Percentiles rank a stretch among this genome's conserved stretches.
These are phyloP conservation scores for Spodoptera frugiperda DNA, from an alignment of 1,140 invertebrate species.

Conservation along the genomic window DNA sequence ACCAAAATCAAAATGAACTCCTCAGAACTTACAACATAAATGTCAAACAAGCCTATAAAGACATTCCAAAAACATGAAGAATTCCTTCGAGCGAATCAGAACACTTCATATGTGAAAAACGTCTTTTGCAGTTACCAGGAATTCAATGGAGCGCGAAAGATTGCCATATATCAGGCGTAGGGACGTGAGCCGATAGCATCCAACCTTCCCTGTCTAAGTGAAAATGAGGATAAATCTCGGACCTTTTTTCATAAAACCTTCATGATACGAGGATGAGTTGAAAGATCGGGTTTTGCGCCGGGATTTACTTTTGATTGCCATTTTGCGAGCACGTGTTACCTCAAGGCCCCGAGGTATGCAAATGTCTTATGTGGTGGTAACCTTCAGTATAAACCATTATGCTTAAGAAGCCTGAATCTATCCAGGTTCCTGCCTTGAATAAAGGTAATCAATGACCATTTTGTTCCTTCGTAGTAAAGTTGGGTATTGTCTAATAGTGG, in stretches of 20 bases:
- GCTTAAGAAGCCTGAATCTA: too few relatives aligned
- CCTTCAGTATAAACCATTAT: too few relatives aligned
- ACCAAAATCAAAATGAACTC: not conserved
- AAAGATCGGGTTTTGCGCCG: not conserved
- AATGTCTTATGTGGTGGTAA: too few relatives aligned
- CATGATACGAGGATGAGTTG: constrained; percentile 21
- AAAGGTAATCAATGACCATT: too few relatives aligned
- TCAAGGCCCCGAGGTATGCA: too few relatives aligned
- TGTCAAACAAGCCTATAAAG: not conserved
- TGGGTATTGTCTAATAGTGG: too few relatives aligned
- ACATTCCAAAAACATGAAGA: not conserved
- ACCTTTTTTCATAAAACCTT: constrained; percentile 31
- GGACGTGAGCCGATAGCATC: constrained; percentile 28
- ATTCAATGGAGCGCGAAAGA: constrained; percentile 43
- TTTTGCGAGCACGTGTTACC: too few relatives aligned
- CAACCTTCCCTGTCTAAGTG: constrained; percentile 1
- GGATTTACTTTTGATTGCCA: too few relatives aligned
- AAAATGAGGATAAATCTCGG: constrained; percentile 30
- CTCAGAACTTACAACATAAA: not conserved
- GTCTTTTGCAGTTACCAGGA: constrained; percentile 32
- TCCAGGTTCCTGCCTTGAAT: too few relatives aligned
- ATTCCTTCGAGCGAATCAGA: constrained; percentile 20
- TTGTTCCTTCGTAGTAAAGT: too few relatives aligned
- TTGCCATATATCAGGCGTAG: constrained; percentile 38
- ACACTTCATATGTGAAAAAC: constrained; percentile 29